Conservation (phyloP, 2,888 invertebrate genomes). For the Tenthredo notha region DNA sequence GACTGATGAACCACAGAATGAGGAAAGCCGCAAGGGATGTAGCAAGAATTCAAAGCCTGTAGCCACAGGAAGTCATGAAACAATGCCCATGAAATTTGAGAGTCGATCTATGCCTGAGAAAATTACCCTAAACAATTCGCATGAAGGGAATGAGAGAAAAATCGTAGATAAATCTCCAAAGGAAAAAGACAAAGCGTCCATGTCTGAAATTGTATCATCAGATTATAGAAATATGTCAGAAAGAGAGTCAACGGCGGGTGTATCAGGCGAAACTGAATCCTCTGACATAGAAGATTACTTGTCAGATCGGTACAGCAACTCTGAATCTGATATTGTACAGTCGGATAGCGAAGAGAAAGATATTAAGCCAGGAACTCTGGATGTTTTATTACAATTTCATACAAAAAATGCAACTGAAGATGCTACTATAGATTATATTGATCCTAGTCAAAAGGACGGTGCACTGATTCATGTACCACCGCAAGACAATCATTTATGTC, state of each 20-base stretch:
- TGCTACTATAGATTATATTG: slow-evolving; percentile 72
- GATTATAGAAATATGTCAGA: not conserved
- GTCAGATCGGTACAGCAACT: slow-evolving; percentile 63
- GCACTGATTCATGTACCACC: slow-evolving; percentile 83
- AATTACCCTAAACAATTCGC: not conserved
- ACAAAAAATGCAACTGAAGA: slow-evolving; percentile 62
- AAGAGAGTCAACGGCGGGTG: not conserved
- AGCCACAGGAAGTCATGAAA: not conserved
- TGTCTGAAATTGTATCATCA: not conserved
- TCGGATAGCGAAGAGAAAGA: not conserved
- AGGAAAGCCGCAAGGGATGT: not conserved
- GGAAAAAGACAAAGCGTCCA: not conserved
- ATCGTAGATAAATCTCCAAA: not conserved
- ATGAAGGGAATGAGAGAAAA: not conserved
- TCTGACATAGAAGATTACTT: slow-evolving; percentile 71
- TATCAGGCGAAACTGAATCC: slow-evolving; percentile 64
- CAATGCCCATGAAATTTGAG: not conserved
- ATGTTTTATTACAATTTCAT: slow-evolving; percentile 75
- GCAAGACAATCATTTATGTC: slow-evolving; percentile 84
- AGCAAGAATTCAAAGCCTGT: not conserved
- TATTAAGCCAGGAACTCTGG: slow-evolving; percentile 64
- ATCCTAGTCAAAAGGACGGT: slow-evolving; percentile 73
- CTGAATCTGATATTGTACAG: slow-evolving; percentile 51
- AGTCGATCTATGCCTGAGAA: not conserved
- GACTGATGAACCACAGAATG: not conserved